Base-by-base conservation (phyloP, 2,888 invertebrate genomes). In the Synergus itoensis region DNA sequence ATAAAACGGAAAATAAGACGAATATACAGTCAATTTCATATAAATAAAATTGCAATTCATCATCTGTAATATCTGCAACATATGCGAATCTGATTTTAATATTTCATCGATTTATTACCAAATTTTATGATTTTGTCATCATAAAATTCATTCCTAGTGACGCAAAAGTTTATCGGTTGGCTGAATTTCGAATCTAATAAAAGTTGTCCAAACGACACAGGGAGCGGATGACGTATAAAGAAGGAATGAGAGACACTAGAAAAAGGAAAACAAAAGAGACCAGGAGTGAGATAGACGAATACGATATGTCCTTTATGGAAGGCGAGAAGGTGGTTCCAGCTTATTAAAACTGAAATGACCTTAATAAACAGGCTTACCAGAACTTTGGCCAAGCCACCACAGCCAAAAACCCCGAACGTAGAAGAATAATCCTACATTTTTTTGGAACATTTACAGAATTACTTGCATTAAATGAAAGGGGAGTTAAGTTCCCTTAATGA, bases 271-370 rank as follows among this genome's bases (percentile, higher is more conserved):
- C 45, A 45, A 45, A 16, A 45, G 16, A 45, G 5, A 45, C 5
- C 14, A 14, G 5, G 14, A 45, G 14, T 45, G 4, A 45, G 4
- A 16, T 45, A 12, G 16, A 45, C 45, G 45, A 14, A 76, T 40
- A 40, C 14, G 43, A 60, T 78, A 63, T 53, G 69, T 48, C n/a
- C 53, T 79, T 79, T 76, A 81, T 40, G 77, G 45, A 57, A 64
- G 76, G 45, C 76, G 75, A 80, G 73, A 79, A 79, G 76, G 76
- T 79, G 83, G 83, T 83, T 86, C 86, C 85, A 84, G 87, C 87
- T 89, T 89, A 89, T 89, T 89, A 89, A 89, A 89, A 88, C 84
- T 86, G 84, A 84, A 89, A 89, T 84, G 81, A 84, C 86, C 82
- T 87, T 87, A 87, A 89, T 89, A 89, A 89, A 89, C 86, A 88